Percentiles rank a stretch among this genome's conserved stretches.
Conservation (phyloP, 2,113 vertebrate species). For the Enhydra lutris region DNA sequence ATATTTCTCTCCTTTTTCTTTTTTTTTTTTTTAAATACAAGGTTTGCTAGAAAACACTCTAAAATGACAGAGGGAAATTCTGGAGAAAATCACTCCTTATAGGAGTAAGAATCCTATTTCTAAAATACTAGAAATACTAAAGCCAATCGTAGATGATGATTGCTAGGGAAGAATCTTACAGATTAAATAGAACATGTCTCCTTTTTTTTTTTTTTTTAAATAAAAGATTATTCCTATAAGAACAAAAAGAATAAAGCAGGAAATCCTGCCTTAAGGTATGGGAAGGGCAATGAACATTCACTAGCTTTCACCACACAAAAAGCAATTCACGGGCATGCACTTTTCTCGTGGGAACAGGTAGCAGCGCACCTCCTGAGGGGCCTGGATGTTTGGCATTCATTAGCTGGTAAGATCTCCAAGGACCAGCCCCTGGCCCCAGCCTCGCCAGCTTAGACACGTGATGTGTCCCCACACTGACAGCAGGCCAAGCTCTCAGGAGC, state of each 20-base stretch:
- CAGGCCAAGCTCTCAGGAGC: not conserved
- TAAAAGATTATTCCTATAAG: not conserved
- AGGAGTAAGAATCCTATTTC: not conserved
- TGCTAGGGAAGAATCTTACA: not conserved
- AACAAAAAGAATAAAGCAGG: not conserved
- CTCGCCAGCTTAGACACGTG: not conserved
- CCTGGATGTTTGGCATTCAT: not conserved
- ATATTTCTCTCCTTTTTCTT: not conserved
- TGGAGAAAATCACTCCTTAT: not conserved
- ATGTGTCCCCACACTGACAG: not conserved
- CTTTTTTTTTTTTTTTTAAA: not conserved
- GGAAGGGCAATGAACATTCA: not conserved
- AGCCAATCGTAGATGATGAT: not conserved
- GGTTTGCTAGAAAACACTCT: not conserved
- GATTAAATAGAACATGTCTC: not conserved
- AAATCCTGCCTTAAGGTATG: not conserved
- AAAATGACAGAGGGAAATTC: not conserved
- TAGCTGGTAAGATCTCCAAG: not conserved
- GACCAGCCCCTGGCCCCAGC: not conserved
- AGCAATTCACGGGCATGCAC: not conserved
- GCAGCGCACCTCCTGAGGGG: not conserved
- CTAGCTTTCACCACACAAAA: not conserved
- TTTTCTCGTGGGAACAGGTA: not conserved
- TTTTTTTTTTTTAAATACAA: not conserved
- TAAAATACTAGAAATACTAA: not conserved